Conservation (phyloP, 2,113 vertebrate species). For the Pelmatolapia mariae region DNA sequence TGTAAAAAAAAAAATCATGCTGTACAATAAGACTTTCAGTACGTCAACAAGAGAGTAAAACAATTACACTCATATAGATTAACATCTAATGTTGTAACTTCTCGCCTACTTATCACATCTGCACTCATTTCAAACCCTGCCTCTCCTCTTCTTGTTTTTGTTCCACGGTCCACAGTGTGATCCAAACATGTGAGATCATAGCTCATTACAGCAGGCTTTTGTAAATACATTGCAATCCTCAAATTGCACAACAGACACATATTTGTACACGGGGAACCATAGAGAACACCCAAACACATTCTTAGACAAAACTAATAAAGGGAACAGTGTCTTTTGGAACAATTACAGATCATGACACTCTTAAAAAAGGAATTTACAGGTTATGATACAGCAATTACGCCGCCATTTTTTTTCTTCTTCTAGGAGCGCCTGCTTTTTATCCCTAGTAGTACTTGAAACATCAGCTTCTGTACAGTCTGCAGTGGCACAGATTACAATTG, state of each 20-base stretch:
- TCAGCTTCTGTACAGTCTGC: not conserved
- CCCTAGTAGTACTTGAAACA: not conserved
- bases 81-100: slow-evolving; percentile 9
- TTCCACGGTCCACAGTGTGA: not conserved
- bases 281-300: not conserved
- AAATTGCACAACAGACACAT: slow-evolving; percentile 19
- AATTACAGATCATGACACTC: not conserved
- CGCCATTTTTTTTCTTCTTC: not conserved
- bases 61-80: slow-evolving; percentile 21
- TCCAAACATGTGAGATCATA: slow-evolving; percentile 51
- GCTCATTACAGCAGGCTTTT: slow-evolving; percentile 19
- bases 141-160: not conserved
- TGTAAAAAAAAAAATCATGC: not conserved
- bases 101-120: not conserved
- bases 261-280: not conserved
- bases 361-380: not conserved
- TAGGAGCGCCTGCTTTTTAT: not conserved
- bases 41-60: not conserved
- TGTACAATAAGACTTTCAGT: not conserved
- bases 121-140: not conserved
- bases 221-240: slow-evolving; percentile 23
- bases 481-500: not conserved
- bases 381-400: slow-evolving; percentile 5
- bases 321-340: not conserved
- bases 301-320: not conserved